Evolutionary conservation across 2,113 vertebrate species (phyloP).

Genomic region (Eurystomus gularis): DNA sequence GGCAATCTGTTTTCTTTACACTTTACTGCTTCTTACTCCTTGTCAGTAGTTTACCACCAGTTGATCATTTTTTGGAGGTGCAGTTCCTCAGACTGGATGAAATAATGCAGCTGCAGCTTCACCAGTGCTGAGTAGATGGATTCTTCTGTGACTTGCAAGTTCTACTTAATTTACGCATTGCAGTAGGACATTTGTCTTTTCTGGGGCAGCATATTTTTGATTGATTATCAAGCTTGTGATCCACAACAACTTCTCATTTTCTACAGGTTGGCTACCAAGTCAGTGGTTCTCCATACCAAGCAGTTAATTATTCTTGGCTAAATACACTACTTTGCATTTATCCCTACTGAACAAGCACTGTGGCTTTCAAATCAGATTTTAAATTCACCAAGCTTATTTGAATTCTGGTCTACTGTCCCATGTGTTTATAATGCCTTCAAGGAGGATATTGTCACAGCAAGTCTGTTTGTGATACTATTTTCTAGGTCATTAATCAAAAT

Average conservation of each 20-base stretch:
- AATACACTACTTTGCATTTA: not conserved
- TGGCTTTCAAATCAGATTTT: not conserved
- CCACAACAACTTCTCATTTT: constrained; percentile 11
- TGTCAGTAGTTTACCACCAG: not conserved
- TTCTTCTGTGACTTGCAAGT: not conserved
- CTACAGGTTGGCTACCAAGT: not conserved
- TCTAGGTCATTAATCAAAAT: not conserved
- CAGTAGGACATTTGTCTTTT: not conserved
- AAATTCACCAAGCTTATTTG: not conserved
- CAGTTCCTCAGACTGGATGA: not conserved
- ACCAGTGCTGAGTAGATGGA: not conserved
- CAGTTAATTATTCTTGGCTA: not conserved
- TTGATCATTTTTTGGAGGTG: not conserved
- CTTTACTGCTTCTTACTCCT: not conserved
- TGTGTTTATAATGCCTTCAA: not conserved
- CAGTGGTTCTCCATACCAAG: not conserved
- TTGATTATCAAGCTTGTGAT: not conserved
- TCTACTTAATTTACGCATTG: not conserved
- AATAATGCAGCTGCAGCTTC: not conserved
- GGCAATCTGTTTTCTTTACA: not conserved
- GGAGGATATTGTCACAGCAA: not conserved
- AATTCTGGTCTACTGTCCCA: not conserved
- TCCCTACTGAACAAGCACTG: not conserved
- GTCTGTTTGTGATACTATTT: not conserved
- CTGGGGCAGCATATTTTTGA: not conserved